These are phyloP conservation scores for Buceros bicornis DNA, from an alignment of 2,797 vertebrate genomes.

Conservation along the genomic window DNA sequence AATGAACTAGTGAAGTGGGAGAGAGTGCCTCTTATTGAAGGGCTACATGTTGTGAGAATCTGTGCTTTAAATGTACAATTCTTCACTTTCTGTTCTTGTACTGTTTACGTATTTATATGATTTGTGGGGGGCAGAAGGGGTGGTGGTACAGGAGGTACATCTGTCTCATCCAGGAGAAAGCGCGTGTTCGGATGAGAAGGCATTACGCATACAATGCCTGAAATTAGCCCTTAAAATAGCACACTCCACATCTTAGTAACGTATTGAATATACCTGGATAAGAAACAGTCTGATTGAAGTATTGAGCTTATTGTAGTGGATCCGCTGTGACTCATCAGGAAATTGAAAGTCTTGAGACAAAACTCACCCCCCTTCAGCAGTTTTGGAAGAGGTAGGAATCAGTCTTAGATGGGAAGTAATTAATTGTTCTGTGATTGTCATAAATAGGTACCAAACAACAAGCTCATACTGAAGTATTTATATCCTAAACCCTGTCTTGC, in stretches of 20 bases:
- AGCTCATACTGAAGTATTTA: constrained; percentile 46
- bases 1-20: constrained; percentile 10
- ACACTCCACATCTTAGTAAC: not conserved
- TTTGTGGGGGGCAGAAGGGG: not conserved
- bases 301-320: constrained; percentile 38
- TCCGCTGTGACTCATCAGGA: constrained; percentile 71
- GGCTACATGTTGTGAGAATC: not conserved
- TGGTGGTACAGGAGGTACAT: not conserved
- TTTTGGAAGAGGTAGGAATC: constrained; percentile 39
- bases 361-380: constrained; percentile 22
- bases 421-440: constrained; percentile 62
- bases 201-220: constrained; percentile 30
- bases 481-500: constrained; percentile 59
- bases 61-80: not conserved
- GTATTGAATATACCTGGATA: constrained; percentile 56
- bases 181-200: not conserved
- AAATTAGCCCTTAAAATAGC: constrained; percentile 64
- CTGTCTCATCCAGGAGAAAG: not conserved
- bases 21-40: not conserved
- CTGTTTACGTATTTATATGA: not conserved
- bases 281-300: constrained; percentile 59
- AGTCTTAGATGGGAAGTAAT: constrained; percentile 56
- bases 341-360: constrained; percentile 50
- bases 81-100: not conserved
- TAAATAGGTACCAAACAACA: constrained; percentile 61